These are phyloP conservation scores for Epicampocera succincta DNA, from an alignment of 2,888 invertebrate species.

Conservation along the genomic window DNA sequence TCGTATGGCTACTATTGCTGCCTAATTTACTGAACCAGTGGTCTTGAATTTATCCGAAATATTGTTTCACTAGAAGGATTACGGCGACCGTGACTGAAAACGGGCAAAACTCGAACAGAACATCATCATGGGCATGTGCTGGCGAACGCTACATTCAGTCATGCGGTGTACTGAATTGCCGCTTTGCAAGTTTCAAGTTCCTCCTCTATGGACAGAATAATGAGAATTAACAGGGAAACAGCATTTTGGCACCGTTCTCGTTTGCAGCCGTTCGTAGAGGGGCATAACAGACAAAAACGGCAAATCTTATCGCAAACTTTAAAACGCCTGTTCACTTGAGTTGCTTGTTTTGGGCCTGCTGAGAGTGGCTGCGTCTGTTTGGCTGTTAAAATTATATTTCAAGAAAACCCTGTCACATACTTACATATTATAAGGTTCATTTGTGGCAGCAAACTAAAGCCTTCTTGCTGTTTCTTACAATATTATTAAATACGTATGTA, in stretches of 20 bases:
- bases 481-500: slow-evolving; percentile 26
- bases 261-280: background rate
- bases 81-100: no score
- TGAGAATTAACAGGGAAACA: no score
- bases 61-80: no score
- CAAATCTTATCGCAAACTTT: slow-evolving; percentile 60
- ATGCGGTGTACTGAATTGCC: no score
- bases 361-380: slow-evolving; percentile 2
- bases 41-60: no score
- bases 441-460: slow-evolving; percentile 42
- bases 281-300: slow-evolving; percentile 4
- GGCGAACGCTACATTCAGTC: no score
- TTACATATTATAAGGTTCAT: slow-evolving; percentile 67
- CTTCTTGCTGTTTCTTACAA: slow-evolving; percentile 12
- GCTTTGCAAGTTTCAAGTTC: no score
- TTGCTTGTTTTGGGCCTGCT: slow-evolving; percentile 52
- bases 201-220: no score
- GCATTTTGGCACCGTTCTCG: background rate
- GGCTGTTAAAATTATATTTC: slow-evolving; percentile 52
- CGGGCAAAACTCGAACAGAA: no score
- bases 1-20: no score
- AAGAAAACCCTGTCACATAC: slow-evolving; percentile 66
- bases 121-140: no score
- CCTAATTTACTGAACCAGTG: no score
- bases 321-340: slow-evolving; percentile 66